phyloP scores from a whole-genome alignment of 2,888 invertebrate genomes.

The Tortricodes alternella region DNA sequence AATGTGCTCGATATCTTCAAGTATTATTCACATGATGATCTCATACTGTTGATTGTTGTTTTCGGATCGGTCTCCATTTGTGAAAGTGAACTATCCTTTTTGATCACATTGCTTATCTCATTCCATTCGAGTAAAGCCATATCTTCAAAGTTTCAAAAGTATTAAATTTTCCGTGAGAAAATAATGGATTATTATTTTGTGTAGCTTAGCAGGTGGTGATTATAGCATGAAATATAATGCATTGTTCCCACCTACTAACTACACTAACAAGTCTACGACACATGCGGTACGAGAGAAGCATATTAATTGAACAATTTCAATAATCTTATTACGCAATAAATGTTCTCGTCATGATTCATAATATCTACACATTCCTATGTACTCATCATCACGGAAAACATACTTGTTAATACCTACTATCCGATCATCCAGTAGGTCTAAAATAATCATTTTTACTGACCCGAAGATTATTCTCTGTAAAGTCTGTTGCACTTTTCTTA shows the following conservation, averaged over 20 bases:
- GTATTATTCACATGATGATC: conserved; percentile 59
- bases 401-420: no score
- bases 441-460: no score
- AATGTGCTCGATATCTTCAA: conserved; percentile 31
- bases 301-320: conserved; percentile 49
- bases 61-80: conserved; percentile 47
- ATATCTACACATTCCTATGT: conserved; percentile 13
- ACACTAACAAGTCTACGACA: conserved; percentile 18
- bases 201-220: conserved; percentile 13
- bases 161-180: no score
- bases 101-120: conserved; percentile 16
- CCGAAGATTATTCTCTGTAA: no score
- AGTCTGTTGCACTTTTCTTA: no score
- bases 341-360: conserved; percentile 26
- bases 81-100: conserved; percentile 40
- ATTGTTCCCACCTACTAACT: conserved; percentile 1
- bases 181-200: no score
- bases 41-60: conserved; percentile 46
- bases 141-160: no score
- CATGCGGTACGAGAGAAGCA: conserved; percentile 49
- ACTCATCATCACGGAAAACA: not conserved
- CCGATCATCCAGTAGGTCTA: no score
- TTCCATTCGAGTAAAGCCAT: not conserved
- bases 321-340: conserved; percentile 46
- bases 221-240: not conserved